Evolutionary conservation across 2,888 invertebrate species (phyloP), one percentile per base, ranked within the genome.

Genomic region (Julus scandinavius): DNA sequence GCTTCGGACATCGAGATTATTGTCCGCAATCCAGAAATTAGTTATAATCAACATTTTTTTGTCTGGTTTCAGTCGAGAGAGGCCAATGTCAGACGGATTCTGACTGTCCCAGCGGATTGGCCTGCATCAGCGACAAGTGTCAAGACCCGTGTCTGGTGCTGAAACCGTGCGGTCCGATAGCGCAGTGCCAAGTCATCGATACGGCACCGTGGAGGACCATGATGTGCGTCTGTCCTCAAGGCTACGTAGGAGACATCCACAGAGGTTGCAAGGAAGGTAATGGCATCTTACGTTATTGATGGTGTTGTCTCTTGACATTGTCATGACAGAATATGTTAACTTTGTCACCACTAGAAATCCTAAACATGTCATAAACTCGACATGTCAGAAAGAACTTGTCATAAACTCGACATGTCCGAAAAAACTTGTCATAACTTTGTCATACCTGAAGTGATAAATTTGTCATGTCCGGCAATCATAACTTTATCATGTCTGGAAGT

Each of bases 131-230:
- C 91, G 94, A 95, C 88, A 95, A 95, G 92, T 98, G 98, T 91
- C 95, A 96, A 90, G 95, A 97, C 92, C 97, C 90, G 40, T 91
- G 91, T 40, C 84, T 89, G 29, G 89, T 89, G 85, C 85, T 89
- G 17, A 89, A 89, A 86, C 90, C 90, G 13, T 90, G 90, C 80
- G 89, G 89, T 13, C 86, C 89, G 13, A 88, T 86, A 72, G 90
- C 90, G 17, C 88, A 89, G 50, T 97, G 97, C 91, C 95, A 95
- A 92, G 97, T 97, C 0, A 94, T 96, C 41, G 96, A 97, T 91
- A 96, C 97, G 5, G 92, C 96, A 45, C 97, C 97, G 0, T 96
- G 97, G 7, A 94, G 97, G 89, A 97, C 97, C 0, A 96, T 97
- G 96, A 94, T 97, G 63, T 98, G 97, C 91, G 95, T 96, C 83